A percentile compares a stretch with the other conserved stretches of the same genome.
Evolutionary conservation across 23 tunicate genomes (phyloP).

Genomic region (Trididemnum clinides): DNA sequence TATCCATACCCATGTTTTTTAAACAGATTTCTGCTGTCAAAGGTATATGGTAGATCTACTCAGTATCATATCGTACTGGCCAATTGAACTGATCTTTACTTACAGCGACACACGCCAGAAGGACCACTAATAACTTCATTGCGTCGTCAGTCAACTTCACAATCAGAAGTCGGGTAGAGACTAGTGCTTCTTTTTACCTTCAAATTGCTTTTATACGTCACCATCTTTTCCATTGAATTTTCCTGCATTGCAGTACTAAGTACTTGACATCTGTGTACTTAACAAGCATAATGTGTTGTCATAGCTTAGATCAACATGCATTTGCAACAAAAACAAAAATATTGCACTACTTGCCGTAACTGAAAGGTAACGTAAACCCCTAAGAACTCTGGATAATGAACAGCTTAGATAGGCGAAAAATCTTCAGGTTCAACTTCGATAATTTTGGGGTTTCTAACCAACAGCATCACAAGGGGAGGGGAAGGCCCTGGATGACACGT

Average conservation of each 20-base stretch:
- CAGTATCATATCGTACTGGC: neutral
- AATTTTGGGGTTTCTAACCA: no score
- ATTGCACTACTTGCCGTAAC: no score
- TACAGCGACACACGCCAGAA: constrained; percentile 55
- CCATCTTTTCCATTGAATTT: no score
- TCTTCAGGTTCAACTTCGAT: no score
- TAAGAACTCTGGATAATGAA: no score
- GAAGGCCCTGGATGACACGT: no score
- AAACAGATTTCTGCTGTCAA: no score
- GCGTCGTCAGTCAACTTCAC: neutral
- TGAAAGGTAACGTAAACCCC: no score
- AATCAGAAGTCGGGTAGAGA: neutral
- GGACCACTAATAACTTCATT: constrained; percentile 40
- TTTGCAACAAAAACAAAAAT: neutral
- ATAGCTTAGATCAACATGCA: neutral
- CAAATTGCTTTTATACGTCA: neutral
- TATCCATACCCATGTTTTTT: no score
- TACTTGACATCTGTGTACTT: neutral
- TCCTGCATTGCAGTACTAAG: no score
- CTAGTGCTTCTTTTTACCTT: neutral
- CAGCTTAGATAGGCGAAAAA: no score
- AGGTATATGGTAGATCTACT: neutral
- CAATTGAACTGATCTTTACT: neutral
- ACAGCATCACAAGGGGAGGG: no score
- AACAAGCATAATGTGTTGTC: neutral